These are phyloP conservation scores for Phocoena sinus DNA, from an alignment of 2,113 vertebrate genomes.

Conservation along the genomic window DNA sequence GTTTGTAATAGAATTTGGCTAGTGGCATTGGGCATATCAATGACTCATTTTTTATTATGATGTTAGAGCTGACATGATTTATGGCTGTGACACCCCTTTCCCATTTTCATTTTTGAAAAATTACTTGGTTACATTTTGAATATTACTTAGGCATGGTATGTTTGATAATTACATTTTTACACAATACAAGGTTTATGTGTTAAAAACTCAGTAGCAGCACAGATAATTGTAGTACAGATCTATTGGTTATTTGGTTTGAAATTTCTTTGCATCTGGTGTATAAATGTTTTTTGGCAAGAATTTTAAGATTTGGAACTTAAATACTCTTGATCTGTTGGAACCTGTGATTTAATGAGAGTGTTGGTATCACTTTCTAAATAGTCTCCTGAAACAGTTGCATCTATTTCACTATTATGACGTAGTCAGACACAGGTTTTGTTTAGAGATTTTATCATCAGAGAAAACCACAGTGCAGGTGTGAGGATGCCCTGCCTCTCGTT, in stretches of 20 bases:
- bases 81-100: neutral
- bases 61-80: neutral
- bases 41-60: neutral
- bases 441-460: neutral
- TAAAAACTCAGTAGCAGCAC: neutral
- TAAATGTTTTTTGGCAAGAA: neutral
- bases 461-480: neutral
- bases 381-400: neutral
- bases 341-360: neutral
- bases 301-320: neutral
- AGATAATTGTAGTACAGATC: neutral
- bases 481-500: neutral
- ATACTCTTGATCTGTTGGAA: slow-evolving; percentile 1
- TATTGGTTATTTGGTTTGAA: neutral
- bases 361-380: neutral
- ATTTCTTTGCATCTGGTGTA: neutral
- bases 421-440: neutral
- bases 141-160: neutral
- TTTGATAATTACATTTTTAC: neutral
- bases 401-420: neutral
- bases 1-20: neutral
- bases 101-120: slow-evolving; percentile 33
- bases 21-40: neutral
- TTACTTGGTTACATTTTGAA: neutral
- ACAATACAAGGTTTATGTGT: neutral